Evolutionary conservation across 2,113 vertebrate genomes (phyloP).

Genomic region (Hystrix brachyura): DNA sequence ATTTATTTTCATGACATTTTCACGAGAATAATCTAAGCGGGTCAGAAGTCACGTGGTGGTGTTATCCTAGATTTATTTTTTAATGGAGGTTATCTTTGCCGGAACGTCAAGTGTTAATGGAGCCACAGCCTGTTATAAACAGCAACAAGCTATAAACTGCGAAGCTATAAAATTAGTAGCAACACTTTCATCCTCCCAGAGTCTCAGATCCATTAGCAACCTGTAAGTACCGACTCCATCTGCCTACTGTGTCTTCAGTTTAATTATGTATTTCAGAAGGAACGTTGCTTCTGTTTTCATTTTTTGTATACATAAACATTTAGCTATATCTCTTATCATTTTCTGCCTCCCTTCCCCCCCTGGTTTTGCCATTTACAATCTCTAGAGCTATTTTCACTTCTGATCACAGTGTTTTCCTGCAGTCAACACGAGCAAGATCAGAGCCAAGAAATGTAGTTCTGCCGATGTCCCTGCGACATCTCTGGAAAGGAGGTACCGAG

Average conservation of each 20-base stretch:
- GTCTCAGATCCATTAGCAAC: constrained; percentile 81
- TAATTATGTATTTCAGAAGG: constrained; percentile 82
- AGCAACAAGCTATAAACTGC: constrained; percentile 75
- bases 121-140: constrained; percentile 67
- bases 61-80: constrained; percentile 50
- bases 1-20: background rate
- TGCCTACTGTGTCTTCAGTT: constrained; percentile 77
- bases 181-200: constrained; percentile 76
- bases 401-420: constrained; percentile 53
- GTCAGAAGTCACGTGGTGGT: constrained; percentile 44
- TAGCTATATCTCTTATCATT: constrained; percentile 79
- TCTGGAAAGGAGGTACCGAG: background rate
- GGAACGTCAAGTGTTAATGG: constrained; percentile 78
- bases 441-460: constrained; percentile 44
- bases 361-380: constrained; percentile 74
- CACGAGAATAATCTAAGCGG: constrained; percentile 26
- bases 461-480: background rate
- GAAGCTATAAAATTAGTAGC: constrained; percentile 80
- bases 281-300: constrained; percentile 76
- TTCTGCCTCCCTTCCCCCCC: constrained; percentile 66
- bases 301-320: constrained; percentile 81
- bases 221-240: constrained; percentile 83
- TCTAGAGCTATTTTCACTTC: constrained; percentile 77
- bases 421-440: constrained; percentile 13
- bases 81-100: constrained; percentile 27